Conservation (phyloP, 1,140 invertebrate species). For the Aethina tumida region DNA sequence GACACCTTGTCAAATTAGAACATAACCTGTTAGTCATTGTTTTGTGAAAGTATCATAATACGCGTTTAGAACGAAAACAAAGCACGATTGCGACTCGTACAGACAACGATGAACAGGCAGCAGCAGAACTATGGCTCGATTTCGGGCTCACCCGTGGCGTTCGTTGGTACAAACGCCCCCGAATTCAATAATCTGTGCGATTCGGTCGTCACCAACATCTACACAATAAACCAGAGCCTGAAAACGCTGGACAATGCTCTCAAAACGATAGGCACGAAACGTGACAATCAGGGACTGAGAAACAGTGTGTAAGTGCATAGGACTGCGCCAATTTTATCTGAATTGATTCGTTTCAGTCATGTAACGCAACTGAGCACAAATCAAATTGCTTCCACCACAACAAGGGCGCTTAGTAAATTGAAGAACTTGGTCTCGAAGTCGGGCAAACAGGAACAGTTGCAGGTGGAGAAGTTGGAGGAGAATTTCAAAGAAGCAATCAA, state of each 20-base stretch:
- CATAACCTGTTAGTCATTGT: too few species aligned
- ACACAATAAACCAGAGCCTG: conserved; percentile 60
- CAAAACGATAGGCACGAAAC: conserved; percentile 64
- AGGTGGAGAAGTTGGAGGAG: conserved; percentile 69
- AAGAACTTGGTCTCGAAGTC: conserved; percentile 52
- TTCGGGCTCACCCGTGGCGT: conserved; percentile 24
- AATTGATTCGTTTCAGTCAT: conserved; percentile 48
- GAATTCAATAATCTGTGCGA: conserved; percentile 65
- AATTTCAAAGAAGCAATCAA: conserved; percentile 70
- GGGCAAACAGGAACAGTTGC: conserved; percentile 69
- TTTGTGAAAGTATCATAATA: too few species aligned
- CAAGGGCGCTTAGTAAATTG: conserved; percentile 59
- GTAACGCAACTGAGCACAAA: conserved; percentile 70
- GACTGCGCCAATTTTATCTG: neutral
- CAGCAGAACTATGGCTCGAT: conserved; percentile 31
- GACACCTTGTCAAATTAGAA: too few species aligned
- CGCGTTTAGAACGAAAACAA: too few species aligned
- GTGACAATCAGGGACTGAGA: conserved; percentile 55
- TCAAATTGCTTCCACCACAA: conserved; percentile 61
- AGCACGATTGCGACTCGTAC: too few species aligned
- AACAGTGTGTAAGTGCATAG: conserved; percentile 52
- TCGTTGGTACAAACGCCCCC: conserved; percentile 55
- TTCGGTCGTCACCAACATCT: conserved; percentile 69
- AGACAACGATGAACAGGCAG: conserved; percentile 13
- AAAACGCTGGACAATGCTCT: conserved; percentile 60